Evolutionary conservation across 2,888 invertebrate genomes (phyloP).

Genomic region (Rotaria socialis): DNA sequence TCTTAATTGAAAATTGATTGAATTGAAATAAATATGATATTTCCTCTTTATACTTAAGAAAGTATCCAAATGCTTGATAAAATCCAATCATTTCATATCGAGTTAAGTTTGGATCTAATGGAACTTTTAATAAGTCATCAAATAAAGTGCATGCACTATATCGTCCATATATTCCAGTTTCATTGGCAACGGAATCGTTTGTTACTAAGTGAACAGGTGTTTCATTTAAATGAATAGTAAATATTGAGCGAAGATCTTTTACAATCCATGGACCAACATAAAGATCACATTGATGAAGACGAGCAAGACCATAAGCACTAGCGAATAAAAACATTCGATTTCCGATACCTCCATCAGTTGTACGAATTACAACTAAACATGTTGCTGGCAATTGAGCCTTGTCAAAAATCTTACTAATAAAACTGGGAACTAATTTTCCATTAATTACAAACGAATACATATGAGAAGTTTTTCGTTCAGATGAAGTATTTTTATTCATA

Average conservation of each 20-base stretch:
- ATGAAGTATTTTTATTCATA: background rate
- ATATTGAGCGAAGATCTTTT: background rate
- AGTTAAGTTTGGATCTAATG: background rate
- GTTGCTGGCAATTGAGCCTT: background rate
- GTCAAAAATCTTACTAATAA: background rate
- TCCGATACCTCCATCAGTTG: background rate
- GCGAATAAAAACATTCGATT: slow-evolving; percentile 36
- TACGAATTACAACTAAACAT: background rate
- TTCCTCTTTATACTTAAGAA: background rate
- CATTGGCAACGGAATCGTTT: background rate
- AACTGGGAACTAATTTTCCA: background rate
- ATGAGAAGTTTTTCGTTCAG: background rate
- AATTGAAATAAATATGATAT: slow-evolving; percentile 1
- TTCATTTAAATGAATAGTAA: background rate
- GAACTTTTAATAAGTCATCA: background rate
- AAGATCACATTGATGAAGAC: slow-evolving; percentile 8
- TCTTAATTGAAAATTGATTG: background rate
- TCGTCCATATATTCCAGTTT: background rate
- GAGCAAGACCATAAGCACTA: slow-evolving; percentile 17
- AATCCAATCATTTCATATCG: slow-evolving; percentile 30
- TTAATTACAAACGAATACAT: background rate
- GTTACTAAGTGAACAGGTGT: background rate
- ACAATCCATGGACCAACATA: slow-evolving; percentile 3
- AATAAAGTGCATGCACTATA: slow-evolving; percentile 6
- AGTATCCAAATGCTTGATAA: slow-evolving; percentile 15